Conservation (phyloP, 2,888 invertebrate species). For the Enoplolaimus lenunculus region DNA sequence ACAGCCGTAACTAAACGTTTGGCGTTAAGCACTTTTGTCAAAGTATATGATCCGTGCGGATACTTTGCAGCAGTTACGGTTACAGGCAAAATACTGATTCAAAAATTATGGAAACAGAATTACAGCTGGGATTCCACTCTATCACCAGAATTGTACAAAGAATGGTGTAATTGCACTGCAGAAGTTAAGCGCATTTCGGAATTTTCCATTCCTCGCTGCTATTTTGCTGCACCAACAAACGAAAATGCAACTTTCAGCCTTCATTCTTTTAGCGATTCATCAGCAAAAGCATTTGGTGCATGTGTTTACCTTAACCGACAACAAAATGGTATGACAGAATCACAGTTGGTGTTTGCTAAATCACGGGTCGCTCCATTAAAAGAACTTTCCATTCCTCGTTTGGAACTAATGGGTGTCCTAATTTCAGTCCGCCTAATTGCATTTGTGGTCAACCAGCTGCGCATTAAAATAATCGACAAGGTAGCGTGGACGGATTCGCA, state of each 20-base stretch:
- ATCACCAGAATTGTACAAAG: background rate
- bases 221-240: background rate
- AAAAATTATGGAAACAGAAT: background rate
- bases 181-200: background rate
- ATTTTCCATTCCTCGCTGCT: background rate
- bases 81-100: background rate
- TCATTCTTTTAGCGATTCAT: background rate
- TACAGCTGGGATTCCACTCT: background rate
- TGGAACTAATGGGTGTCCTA: slow-evolving; percentile 17
- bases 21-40: background rate
- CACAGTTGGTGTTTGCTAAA: slow-evolving; percentile 24
- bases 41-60: background rate
- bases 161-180: background rate
- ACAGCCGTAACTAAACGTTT: background rate
- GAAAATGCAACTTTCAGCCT: background rate
- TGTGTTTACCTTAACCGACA: background rate
- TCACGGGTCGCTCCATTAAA: slow-evolving; percentile 29
- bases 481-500: slow-evolving; percentile 26
- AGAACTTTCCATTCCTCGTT: slow-evolving; percentile 25
- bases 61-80: background rate
- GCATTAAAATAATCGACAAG: slow-evolving; percentile 22
- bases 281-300: background rate
- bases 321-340: background rate
- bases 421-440: slow-evolving; percentile 21
- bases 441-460: slow-evolving; percentile 24